These are phyloP conservation scores for Panagrolaimus sp. DNA, from an alignment of 1,140 invertebrate genomes.

Conservation along the genomic window DNA sequence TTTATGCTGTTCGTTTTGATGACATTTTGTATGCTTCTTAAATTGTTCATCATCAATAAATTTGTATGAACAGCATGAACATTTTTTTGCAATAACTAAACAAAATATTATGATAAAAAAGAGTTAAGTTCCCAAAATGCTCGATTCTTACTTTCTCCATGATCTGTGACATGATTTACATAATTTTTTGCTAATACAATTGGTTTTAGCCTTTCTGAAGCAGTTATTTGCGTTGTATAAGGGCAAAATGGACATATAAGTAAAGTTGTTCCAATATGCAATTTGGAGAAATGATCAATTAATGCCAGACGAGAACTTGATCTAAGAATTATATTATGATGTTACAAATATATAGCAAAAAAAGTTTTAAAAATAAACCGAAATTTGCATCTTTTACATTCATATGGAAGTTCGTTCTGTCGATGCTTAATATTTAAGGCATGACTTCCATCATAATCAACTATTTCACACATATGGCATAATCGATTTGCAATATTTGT, in stretches of 20 bases:
- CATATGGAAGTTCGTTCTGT: not conserved
- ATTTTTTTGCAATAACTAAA: constrained; percentile 1
- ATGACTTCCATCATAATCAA: not conserved
- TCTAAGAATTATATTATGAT: too few relatives aligned
- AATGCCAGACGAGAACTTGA: constrained; percentile 13
- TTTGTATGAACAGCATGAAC: constrained; percentile 15
- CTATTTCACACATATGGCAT: constrained; percentile 9
- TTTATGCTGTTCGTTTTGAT: constrained; percentile 2
- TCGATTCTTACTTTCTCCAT: constrained; percentile 20
- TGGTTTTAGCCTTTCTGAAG: constrained; percentile 12
- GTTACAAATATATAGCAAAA: too few relatives aligned
- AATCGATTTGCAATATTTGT: too few relatives aligned
- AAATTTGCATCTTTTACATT: constrained; percentile 18
- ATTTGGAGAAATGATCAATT: constrained; percentile 16
- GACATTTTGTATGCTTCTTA: not conserved
- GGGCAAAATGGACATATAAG: constrained; percentile 24
- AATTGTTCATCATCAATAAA: not conserved
- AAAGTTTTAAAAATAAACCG: not conserved
- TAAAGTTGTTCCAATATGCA: not conserved
- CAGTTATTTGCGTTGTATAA: not conserved
- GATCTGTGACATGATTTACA: constrained; percentile 20
- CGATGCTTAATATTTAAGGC: not conserved
- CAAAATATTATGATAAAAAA: not conserved
- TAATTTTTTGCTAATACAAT: constrained; percentile 18
- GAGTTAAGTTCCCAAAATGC: not conserved